Percentiles rank a stretch among this genome's conserved stretches.
Conservation (phyloP, 1,140 invertebrate genomes). For the Scaptomyza hsui region DNA sequence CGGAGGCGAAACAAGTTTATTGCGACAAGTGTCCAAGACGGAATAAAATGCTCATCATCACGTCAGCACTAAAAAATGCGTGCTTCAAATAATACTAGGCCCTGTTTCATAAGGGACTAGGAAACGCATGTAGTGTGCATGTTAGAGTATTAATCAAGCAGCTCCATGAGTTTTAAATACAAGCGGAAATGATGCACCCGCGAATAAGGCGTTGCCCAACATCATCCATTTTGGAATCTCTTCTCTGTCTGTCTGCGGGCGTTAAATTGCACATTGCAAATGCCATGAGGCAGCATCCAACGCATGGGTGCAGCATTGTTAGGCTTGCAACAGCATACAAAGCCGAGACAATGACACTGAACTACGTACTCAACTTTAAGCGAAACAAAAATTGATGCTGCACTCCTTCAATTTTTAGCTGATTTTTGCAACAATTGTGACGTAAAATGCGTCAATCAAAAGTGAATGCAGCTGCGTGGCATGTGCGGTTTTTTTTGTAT, state of each 20-base stretch:
- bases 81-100: conserved; percentile 37
- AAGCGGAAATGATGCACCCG: conserved; percentile 55
- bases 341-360: conserved; percentile 58
- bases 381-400: neutral
- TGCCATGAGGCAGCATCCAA: conserved; percentile 13
- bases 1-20: conserved; percentile 67
- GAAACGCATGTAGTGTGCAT: no score
- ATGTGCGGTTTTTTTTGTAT: neutral
- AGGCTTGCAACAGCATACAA: neutral
- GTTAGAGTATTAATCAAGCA: neutral
- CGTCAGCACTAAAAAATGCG: conserved; percentile 57
- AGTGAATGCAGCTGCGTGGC: conserved; percentile 2
- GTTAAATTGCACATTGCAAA: conserved; percentile 20
- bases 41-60: conserved; percentile 20
- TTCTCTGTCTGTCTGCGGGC: neutral
- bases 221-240: neutral
- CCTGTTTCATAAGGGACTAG: neutral
- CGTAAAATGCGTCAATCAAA: neutral
- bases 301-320: conserved; percentile 22
- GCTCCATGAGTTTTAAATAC: conserved; percentile 1
- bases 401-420: neutral
- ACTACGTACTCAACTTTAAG: conserved; percentile 1
- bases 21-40: conserved; percentile 58
- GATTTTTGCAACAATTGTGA: neutral
- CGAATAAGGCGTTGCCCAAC: conserved; percentile 26